A percentile compares a stretch with the other conserved stretches of the same genome.
Conservation (phyloP, 1,140 invertebrate genomes). For the Penaeus japonicus region DNA sequence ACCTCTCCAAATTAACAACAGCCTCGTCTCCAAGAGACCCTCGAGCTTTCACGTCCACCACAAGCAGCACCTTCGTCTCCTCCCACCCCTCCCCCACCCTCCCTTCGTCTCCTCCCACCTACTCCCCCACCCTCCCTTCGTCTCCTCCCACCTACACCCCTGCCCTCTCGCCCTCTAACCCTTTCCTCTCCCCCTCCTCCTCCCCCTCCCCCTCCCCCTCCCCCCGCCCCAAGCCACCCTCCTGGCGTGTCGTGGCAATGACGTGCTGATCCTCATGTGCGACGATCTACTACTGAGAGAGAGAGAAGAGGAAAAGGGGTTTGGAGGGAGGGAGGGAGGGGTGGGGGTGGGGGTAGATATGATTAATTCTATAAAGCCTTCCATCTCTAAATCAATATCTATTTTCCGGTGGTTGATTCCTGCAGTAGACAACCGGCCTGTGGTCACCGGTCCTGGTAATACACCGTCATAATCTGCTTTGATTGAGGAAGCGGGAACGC, state of each 20-base stretch:
- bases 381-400: conserved; percentile 46
- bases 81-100: neutral
- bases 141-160: too few relatives aligned
- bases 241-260: too few relatives aligned
- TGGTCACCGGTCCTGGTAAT: conserved; percentile 31
- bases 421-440: conserved; percentile 34
- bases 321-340: neutral
- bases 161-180: too few relatives aligned
- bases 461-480: conserved; percentile 44
- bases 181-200: too few relatives aligned
- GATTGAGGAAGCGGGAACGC: conserved; percentile 26
- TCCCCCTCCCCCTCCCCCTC: too few relatives aligned
- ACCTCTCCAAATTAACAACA: neutral
- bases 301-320: neutral
- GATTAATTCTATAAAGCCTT: conserved; percentile 44
- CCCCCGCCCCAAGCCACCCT: too few relatives aligned
- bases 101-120: too few relatives aligned
- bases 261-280: too few relatives aligned
- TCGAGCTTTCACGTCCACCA: neutral
- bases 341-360: neutral
- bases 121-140: too few relatives aligned
- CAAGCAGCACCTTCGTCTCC: neutral
- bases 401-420: conserved; percentile 38
- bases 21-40: too few relatives aligned
- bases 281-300: neutral